phyloP scores from a whole-genome alignment of 2,888 invertebrate species.

The Lasioglossum leucozonium region DNA sequence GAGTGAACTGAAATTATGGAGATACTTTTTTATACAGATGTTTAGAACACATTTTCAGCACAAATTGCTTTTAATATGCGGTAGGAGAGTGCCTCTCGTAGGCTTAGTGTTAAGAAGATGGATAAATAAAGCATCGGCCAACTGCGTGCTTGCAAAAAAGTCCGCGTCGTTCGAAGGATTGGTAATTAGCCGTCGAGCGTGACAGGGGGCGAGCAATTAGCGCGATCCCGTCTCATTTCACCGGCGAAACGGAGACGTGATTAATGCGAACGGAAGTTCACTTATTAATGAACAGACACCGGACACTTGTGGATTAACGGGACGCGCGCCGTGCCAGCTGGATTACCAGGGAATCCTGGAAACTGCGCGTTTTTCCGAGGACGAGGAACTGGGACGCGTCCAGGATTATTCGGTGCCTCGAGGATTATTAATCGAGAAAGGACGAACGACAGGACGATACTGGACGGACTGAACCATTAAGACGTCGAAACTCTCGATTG shows the following conservation, averaged over 20 bases:
- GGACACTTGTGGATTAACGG: neutral
- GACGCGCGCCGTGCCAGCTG: neutral
- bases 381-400: neutral
- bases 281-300: constrained; percentile 35
- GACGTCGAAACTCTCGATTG: neutral
- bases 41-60: no score
- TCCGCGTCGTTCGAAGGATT: neutral
- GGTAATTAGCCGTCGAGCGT: neutral
- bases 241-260: constrained; percentile 18
- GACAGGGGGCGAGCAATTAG: neutral
- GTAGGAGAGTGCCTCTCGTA: no score
- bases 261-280: constrained; percentile 21
- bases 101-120: no score
- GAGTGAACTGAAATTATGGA: no score
- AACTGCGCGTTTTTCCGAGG: neutral
- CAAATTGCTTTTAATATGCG: no score
- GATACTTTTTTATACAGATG: no score
- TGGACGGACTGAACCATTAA: neutral
- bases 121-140: no score
- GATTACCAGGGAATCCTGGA: neutral
- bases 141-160: neutral
- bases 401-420: neutral
- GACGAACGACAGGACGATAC: neutral
- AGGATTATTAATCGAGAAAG: neutral
- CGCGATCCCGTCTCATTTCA: constrained; percentile 17